Conservation (phyloP, 2,888 invertebrate species). For the Mythimna impura region DNA sequence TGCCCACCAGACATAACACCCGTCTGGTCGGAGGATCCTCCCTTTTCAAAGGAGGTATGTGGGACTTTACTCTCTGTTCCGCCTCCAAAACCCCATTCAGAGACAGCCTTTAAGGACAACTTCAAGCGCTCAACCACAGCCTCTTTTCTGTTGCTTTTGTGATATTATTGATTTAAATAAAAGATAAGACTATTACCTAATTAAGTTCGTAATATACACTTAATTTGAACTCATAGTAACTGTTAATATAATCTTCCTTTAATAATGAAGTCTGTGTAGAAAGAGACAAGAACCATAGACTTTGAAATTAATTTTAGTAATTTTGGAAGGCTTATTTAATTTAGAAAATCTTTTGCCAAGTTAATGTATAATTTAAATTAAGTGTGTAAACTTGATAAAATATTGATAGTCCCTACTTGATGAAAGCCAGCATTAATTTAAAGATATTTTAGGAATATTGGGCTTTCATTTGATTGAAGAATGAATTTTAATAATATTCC, state of each 20-base stretch:
- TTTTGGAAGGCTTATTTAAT: conserved; percentile 42
- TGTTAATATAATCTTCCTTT: not conserved
- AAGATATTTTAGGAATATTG: not conserved
- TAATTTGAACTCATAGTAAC: not conserved
- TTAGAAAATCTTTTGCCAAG: conserved; percentile 36
- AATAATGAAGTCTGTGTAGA: conserved; percentile 19
- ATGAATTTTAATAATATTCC: too few relatives aligned
- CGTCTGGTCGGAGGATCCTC: too few relatives aligned
- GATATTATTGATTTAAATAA: not conserved
- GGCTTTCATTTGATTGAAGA: not conserved
- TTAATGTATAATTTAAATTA: conserved; percentile 45
- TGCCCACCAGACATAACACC: too few relatives aligned
- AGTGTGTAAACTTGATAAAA: conserved; percentile 38
- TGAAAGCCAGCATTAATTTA: too few relatives aligned
- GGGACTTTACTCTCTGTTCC: too few relatives aligned
- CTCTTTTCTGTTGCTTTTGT: not conserved
- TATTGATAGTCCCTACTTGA: not conserved
- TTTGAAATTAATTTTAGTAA: conserved; percentile 39
- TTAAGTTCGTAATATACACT: not conserved
- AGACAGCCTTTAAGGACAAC: too few relatives aligned
- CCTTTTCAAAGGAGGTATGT: too few relatives aligned
- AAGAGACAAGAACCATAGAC: conserved; percentile 11
- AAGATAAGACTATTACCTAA: conserved; percentile 5
- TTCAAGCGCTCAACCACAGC: too few relatives aligned
- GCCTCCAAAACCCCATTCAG: too few relatives aligned